These are phyloP conservation scores for Tethya wilhelma DNA, from an alignment of 37 sponge, comb jelly and placozoan genomes.

Conservation along the genomic window DNA sequence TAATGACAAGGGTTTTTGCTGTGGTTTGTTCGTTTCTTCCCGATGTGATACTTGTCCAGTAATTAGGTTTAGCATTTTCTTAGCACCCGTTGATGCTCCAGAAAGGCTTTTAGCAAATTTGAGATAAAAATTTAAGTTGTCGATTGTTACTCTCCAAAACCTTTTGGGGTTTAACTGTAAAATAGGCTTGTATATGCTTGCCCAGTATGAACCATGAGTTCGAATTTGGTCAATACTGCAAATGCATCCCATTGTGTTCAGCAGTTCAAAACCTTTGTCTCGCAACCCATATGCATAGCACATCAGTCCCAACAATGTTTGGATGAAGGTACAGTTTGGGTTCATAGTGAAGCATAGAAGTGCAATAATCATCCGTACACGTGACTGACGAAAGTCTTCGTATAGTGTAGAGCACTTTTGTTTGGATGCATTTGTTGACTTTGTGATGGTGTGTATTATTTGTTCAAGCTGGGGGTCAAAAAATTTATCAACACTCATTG, in stretches of 20 bases:
- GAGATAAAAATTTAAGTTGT: constrained; percentile 18
- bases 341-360: constrained; percentile 11
- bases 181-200: neutral
- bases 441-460: neutral
- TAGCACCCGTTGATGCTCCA: neutral
- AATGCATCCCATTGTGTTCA: constrained; percentile 5
- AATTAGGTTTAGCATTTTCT: neutral
- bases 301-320: constrained; percentile 12
- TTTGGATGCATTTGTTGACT: neutral
- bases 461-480: neutral
- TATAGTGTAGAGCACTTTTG: neutral
- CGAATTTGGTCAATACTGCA: constrained; percentile 11
- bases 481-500: neutral
- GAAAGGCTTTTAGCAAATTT: constrained; percentile 5
- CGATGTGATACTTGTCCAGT: neutral
- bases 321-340: neutral
- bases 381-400: neutral
- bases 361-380: neutral
- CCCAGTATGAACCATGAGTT: constrained; percentile 12
- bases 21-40: neutral
- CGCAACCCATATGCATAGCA: constrained; percentile 9
- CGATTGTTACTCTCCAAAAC: constrained; percentile 3
- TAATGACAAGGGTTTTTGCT: neutral
- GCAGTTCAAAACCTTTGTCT: constrained; percentile 3
- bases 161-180: neutral